These are phyloP conservation scores for Pomatorhinus ruficollis DNA, from an alignment of 2,113 vertebrate species.

Conservation along the genomic window DNA sequence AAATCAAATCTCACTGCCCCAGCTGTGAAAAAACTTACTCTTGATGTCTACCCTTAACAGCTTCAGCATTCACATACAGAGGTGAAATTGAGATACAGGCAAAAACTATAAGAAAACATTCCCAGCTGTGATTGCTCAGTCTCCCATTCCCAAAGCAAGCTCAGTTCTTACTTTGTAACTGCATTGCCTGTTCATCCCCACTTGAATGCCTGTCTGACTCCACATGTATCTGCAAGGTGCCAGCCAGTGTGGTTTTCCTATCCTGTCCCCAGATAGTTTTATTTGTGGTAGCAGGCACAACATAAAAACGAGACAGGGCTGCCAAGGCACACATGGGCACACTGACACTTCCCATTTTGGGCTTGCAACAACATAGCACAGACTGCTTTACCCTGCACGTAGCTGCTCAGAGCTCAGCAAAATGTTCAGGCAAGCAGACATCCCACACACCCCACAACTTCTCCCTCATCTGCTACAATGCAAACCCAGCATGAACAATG, in stretches of 20 bases:
- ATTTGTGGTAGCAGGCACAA: conserved; percentile 9
- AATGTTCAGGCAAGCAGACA: neutral
- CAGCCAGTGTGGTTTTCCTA: neutral
- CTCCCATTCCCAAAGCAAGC: neutral
- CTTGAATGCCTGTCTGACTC: neutral
- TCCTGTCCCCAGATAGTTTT: neutral
- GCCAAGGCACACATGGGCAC: conserved; percentile 16
- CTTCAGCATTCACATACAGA: neutral
- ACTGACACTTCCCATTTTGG: conserved; percentile 13
- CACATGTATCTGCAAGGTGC: neutral
- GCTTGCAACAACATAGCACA: neutral
- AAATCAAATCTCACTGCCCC: neutral
- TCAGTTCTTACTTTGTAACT: neutral
- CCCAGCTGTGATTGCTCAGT: neutral
- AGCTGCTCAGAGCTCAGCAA: neutral
- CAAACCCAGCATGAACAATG: neutral
- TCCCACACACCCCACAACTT: neutral
- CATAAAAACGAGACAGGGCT: neutral
- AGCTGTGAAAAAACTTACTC: neutral
- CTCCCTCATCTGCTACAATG: neutral
- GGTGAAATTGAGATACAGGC: neutral
- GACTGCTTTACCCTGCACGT: neutral
- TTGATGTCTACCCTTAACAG: neutral
- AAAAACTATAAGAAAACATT: neutral
- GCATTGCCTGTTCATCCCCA: neutral